Percentiles rank a stretch among this genome's conserved stretches.
phyloP scores from a whole-genome alignment of 2,888 invertebrate genomes.

The Lasiommata megera region DNA sequence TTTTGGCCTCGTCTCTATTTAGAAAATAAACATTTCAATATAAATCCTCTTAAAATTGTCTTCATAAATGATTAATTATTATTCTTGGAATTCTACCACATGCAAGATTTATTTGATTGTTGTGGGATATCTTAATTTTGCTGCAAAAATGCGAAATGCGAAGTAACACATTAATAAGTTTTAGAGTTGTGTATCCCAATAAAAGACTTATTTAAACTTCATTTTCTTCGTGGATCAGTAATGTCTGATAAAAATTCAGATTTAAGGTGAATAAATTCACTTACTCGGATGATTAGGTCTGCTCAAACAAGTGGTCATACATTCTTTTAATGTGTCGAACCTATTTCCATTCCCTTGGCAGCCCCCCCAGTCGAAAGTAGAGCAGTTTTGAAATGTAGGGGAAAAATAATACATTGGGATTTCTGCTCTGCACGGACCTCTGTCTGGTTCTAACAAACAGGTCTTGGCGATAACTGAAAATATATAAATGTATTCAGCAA shows the following conservation, averaged over 20 bases:
- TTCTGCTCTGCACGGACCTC: constrained; percentile 59
- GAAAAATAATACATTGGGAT: constrained; percentile 57
- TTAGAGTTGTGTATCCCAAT: too few species aligned
- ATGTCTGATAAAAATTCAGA: too few species aligned
- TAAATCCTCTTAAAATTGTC: background rate
- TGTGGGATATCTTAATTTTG: too few species aligned
- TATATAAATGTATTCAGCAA: too few species aligned
- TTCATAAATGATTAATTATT: too few species aligned
- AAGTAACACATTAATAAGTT: too few species aligned
- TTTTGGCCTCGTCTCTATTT: constrained; percentile 44
- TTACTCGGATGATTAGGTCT: constrained; percentile 42
- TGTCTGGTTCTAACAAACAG: constrained; percentile 54
- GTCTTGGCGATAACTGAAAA: constrained; percentile 54
- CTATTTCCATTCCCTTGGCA: constrained; percentile 73
- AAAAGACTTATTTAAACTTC: too few species aligned
- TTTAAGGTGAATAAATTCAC: constrained; percentile 25
- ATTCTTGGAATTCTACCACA: too few species aligned
- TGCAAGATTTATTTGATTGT: too few species aligned
- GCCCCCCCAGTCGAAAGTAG: constrained; percentile 61
- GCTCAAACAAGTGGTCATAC: constrained; percentile 46
- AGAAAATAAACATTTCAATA: background rate
- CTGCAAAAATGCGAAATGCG: too few species aligned
- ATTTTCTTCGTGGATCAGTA: too few species aligned
- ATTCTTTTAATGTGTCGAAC: constrained; percentile 45
- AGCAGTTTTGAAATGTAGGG: constrained; percentile 40